phyloP scores from a whole-genome alignment of 2,797 vertebrate species.

The Rhabdophis nuchalis region DNA sequence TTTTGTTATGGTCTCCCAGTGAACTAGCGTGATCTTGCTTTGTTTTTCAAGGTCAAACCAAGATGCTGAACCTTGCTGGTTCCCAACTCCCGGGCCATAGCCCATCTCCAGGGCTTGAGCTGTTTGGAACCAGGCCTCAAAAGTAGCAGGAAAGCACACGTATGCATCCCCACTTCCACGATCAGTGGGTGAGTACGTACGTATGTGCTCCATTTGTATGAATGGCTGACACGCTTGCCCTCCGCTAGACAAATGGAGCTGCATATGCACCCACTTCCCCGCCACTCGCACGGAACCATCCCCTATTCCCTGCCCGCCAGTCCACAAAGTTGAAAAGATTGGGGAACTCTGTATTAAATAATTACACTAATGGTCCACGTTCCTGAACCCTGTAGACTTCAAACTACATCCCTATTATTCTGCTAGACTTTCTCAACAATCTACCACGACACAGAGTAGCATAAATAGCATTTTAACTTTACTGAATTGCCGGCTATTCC shows the following conservation, averaged over 20 bases:
- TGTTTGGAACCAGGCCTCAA: neutral
- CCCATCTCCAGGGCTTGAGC: neutral
- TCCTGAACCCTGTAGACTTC: neutral
- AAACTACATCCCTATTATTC: neutral
- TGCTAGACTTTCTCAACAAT: neutral
- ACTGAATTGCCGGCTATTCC: neutral
- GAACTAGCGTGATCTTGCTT: neutral
- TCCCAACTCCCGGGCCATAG: neutral
- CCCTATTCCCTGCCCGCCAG: accelerated
- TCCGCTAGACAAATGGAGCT: neutral
- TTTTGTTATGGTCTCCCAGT: neutral
- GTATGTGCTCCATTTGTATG: neutral
- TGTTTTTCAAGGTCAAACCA: neutral
- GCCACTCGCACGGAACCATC: neutral
- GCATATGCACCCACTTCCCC: accelerated
- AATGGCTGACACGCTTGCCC: neutral
- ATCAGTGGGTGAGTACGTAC: accelerated
- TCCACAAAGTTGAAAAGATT: neutral
- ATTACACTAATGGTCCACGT: neutral
- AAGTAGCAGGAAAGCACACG: neutral
- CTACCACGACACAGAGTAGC: neutral
- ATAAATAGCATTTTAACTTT: neutral
- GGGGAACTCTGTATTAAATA: neutral
- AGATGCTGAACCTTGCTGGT: neutral
- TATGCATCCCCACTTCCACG: too few species aligned